Evolutionary conservation across 2,888 invertebrate genomes (phyloP).

Genomic region (Drosophila bunnanda): DNA sequence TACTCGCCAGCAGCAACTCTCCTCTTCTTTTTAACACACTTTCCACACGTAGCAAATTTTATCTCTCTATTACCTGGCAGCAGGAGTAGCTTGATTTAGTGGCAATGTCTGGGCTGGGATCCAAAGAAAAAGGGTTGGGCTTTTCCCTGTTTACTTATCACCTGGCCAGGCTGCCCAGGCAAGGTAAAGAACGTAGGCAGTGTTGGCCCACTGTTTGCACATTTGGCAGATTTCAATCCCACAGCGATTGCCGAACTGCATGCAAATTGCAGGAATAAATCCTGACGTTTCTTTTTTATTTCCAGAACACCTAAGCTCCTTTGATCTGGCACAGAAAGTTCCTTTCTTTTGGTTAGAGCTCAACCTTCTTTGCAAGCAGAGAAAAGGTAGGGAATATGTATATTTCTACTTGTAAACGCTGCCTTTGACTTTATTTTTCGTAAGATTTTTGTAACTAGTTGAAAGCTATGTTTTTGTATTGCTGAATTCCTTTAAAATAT

Average conservation of each 20-base stretch:
- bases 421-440: too few species aligned
- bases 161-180: constrained; percentile 55
- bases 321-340: background rate
- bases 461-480: background rate
- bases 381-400: background rate
- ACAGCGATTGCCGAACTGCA: constrained; percentile 46
- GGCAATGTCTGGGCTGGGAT: constrained; percentile 21
- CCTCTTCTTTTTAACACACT: constrained; percentile 52
- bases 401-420: background rate
- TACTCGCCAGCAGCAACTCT: constrained; percentile 43
- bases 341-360: background rate
- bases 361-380: background rate
- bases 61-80: constrained; percentile 71
- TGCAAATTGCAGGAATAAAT: constrained; percentile 55
- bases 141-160: constrained; percentile 72
- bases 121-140: constrained; percentile 58
- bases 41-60: constrained; percentile 76
- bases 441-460: background rate
- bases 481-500: too few species aligned
- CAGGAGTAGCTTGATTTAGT: constrained; percentile 41
- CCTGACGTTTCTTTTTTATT: background rate
- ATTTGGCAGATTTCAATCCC: constrained; percentile 61
- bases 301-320: background rate
- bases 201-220: constrained; percentile 57
- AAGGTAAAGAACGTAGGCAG: constrained; percentile 29